phyloP scores from a whole-genome alignment of 2,113 vertebrate species.

The Melanocharis versteri region DNA sequence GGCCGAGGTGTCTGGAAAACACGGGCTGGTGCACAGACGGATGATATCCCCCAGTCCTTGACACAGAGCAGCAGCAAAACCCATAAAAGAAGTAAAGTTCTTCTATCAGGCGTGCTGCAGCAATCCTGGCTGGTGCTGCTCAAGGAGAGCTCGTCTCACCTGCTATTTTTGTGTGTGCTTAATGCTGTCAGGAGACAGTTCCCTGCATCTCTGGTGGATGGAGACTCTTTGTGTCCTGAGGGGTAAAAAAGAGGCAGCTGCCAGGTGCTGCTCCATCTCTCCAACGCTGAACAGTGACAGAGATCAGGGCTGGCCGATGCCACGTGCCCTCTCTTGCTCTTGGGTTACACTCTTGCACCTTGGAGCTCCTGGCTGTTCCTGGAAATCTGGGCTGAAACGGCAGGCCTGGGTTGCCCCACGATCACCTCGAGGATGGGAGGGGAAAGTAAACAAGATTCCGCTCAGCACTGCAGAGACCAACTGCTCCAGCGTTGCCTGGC shows the following conservation, averaged over 20 bases:
- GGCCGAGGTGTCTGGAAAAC: neutral
- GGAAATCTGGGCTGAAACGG: neutral
- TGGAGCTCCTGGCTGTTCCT: neutral
- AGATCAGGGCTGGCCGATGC: neutral
- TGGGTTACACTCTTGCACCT: neutral
- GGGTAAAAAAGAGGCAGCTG: neutral
- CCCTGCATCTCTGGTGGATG: neutral
- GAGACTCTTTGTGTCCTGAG: neutral
- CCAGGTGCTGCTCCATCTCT: neutral
- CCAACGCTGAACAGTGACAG: neutral
- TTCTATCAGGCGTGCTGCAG: neutral
- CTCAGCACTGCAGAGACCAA: constrained; percentile 24
- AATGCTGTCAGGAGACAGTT: neutral
- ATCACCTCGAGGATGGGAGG: constrained; percentile 9
- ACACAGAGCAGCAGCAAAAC: neutral
- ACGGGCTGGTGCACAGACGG: neutral
- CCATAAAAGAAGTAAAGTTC: neutral
- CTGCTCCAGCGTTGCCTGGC: constrained; percentile 44
- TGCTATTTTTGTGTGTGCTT: neutral
- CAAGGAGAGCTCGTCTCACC: neutral
- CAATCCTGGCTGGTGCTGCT: neutral
- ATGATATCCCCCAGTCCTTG: neutral
- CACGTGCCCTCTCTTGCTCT: neutral
- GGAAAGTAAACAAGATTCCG: constrained; percentile 48
- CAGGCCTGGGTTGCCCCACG: neutral